A percentile compares a stretch with the other conserved stretches of the same genome.
Evolutionary conservation across 2,113 vertebrate species (phyloP).

Genomic region (Porphyrio hochstetteri): DNA sequence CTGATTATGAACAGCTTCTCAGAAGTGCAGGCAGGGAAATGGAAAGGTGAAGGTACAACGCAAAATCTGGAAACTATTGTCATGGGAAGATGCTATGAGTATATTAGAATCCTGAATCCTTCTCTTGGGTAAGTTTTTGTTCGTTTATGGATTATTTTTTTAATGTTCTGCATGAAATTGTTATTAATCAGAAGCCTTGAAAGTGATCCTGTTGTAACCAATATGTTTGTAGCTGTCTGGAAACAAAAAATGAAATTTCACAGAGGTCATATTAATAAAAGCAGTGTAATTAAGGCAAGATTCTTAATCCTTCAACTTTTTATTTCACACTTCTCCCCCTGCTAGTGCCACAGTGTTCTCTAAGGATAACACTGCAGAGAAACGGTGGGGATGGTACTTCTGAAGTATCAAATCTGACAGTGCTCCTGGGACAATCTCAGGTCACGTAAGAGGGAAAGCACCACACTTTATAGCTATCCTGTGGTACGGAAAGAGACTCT

Average conservation of each 20-base stretch:
- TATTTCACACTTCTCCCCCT: not conserved
- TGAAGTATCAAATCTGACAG: not conserved
- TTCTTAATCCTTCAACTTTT: not conserved
- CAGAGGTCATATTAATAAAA: not conserved
- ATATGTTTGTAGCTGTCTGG: not conserved
- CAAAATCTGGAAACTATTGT: conserved; percentile 67
- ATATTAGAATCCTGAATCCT: conserved; percentile 51
- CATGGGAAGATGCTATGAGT: conserved; percentile 77
- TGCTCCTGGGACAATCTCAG: not conserved
- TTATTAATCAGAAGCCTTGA: not conserved
- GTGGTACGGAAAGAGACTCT: not conserved
- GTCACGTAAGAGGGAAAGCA: not conserved
- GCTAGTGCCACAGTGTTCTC: not conserved
- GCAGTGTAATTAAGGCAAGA: not conserved
- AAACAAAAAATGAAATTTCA: not conserved
- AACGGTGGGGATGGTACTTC: not conserved
- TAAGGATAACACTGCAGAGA: not conserved
- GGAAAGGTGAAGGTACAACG: conserved; percentile 71
- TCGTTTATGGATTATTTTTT: not conserved
- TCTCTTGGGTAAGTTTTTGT: conserved; percentile 69
- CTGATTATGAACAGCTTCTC: conserved; percentile 8
- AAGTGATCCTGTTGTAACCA: not conserved
- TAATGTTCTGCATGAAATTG: not conserved
- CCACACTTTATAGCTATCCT: not conserved
- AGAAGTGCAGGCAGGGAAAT: conserved; percentile 8